Conservation (phyloP, 2,113 vertebrate species). For the Junco hyemalis region DNA sequence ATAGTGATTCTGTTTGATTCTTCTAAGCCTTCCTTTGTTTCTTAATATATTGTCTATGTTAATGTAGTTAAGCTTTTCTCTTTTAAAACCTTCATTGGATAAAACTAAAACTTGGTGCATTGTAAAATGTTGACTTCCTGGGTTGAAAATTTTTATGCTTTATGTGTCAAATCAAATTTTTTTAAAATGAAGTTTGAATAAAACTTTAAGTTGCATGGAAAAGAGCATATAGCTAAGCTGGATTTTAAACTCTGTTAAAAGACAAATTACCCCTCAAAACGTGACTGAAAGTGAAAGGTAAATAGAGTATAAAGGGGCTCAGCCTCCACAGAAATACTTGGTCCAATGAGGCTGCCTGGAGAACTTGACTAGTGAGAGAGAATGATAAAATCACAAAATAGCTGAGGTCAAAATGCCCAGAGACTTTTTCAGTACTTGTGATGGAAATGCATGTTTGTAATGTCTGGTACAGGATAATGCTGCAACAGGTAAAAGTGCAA, state of each 20-base stretch:
- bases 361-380: not conserved
- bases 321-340: not conserved
- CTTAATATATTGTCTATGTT: not conserved
- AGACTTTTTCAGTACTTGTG: not conserved
- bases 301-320: not conserved
- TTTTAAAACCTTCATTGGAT: not conserved
- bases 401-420: not conserved
- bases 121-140: not conserved
- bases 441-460: not conserved
- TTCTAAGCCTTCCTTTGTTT: not conserved
- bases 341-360: not conserved
- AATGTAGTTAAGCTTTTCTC: not conserved
- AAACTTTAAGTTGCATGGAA: not conserved
- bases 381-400: not conserved
- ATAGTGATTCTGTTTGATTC: not conserved
- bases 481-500: not conserved
- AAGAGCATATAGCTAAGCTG: not conserved
- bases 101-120: not conserved
- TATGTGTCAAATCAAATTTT: not conserved
- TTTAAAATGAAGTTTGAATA: not conserved
- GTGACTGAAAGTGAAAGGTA: not conserved
- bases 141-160: not conserved
- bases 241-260: not conserved
- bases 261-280: rapidly evolving
- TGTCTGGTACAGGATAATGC: not conserved